Evolutionary conservation across 2,888 invertebrate genomes (phyloP).

Genomic region (Eurois occulta): DNA sequence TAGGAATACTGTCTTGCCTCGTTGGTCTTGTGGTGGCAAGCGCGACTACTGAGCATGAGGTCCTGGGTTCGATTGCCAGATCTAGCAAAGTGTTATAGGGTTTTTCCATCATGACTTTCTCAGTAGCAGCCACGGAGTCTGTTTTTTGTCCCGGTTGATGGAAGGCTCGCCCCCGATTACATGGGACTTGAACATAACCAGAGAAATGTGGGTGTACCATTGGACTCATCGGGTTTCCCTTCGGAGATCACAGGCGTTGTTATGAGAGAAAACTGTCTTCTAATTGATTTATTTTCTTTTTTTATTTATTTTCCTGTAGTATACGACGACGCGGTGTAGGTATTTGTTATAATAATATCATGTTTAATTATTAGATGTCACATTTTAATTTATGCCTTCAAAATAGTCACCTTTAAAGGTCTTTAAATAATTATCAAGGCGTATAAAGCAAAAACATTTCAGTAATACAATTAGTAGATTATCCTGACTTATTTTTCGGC

Average conservation of each 20-base stretch:
- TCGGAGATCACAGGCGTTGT: too few species aligned
- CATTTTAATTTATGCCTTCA: not conserved
- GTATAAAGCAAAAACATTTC: conserved; percentile 16
- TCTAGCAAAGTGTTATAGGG: too few species aligned
- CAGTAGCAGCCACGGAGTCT: too few species aligned
- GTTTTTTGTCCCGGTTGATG: too few species aligned
- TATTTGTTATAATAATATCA: not conserved
- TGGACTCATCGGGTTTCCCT: too few species aligned
- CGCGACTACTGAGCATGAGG: too few species aligned
- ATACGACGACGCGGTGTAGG: not conserved
- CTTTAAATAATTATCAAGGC: not conserved
- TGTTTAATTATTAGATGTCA: not conserved
- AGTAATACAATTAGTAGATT: conserved; percentile 25
- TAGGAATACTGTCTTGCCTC: not conserved
- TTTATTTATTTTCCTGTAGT: not conserved
- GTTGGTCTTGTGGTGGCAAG: too few species aligned
- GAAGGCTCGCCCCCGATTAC: too few species aligned
- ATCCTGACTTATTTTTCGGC: conserved; percentile 9
- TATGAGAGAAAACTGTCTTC: not conserved
- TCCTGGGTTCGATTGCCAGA: too few species aligned
- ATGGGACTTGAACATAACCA: too few species aligned
- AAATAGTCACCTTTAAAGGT: not conserved
- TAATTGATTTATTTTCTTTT: not conserved
- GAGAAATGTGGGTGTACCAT: too few species aligned
- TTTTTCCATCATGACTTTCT: too few species aligned